Conservation (phyloP, 2,888 invertebrate genomes). For the Latrodectus hesperus region DNA sequence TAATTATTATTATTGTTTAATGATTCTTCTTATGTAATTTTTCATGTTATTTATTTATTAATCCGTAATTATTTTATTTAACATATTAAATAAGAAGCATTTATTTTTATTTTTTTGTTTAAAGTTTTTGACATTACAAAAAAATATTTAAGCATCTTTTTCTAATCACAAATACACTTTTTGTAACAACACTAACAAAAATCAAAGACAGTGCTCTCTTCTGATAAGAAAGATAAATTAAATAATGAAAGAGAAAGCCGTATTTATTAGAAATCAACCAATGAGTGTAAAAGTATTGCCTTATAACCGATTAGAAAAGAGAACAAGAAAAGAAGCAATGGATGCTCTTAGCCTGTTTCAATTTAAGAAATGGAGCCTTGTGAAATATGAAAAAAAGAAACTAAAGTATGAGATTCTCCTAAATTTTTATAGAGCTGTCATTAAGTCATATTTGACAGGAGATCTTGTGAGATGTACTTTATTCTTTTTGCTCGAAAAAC, state of each 20-base stretch:
- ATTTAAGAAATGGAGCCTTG: not conserved
- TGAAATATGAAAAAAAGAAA: not conserved
- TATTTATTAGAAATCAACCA: slow-evolving; percentile 1
- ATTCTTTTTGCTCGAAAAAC: too few relatives aligned
- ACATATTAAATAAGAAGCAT: too few relatives aligned
- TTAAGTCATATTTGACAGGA: not conserved
- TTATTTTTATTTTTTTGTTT: too few relatives aligned
- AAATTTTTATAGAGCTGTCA: not conserved
- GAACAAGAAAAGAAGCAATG: not conserved
- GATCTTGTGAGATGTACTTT: not conserved
- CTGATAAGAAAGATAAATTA: not conserved
- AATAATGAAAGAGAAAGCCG: not conserved
- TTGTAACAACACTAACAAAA: too few relatives aligned
- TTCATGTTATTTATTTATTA: too few relatives aligned
- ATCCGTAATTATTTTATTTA: too few relatives aligned
- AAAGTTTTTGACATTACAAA: too few relatives aligned
- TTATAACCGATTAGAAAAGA: not conserved
- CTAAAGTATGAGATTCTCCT: not conserved
- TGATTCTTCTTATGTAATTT: too few relatives aligned
- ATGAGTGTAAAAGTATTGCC: not conserved
- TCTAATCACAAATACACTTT: too few relatives aligned
- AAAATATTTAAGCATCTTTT: too few relatives aligned
- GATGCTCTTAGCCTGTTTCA: not conserved
- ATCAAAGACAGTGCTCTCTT: too few relatives aligned
- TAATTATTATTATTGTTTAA: too few relatives aligned